These are phyloP conservation scores for Notiomystis cincta DNA, from an alignment of 2,113 vertebrate genomes.

Conservation along the genomic window DNA sequence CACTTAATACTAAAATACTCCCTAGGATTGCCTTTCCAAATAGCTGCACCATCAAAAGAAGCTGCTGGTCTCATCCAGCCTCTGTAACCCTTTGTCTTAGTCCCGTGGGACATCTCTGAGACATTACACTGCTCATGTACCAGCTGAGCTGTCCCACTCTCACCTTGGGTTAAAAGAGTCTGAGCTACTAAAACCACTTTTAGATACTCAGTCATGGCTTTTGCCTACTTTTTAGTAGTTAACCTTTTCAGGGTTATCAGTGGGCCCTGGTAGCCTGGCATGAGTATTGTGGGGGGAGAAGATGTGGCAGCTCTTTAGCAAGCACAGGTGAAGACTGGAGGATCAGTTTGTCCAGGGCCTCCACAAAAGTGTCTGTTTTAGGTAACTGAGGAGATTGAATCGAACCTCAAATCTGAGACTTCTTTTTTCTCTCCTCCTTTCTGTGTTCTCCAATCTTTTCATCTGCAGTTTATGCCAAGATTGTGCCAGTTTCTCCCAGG, in stretches of 20 bases:
- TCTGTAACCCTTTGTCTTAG: not conserved
- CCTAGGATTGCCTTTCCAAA: not conserved
- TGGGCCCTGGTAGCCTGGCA: not conserved
- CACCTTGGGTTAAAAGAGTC: not conserved
- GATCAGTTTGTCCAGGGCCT: not conserved
- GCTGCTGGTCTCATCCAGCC: not conserved
- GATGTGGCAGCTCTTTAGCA: not conserved
- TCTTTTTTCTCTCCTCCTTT: not conserved
- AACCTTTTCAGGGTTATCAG: not conserved
- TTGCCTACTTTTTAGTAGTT: not conserved
- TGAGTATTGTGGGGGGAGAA: accelerated
- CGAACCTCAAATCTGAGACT: not conserved
- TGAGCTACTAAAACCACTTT: not conserved
- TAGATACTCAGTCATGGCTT: not conserved
- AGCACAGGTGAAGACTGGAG: not conserved
- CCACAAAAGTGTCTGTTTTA: not conserved
- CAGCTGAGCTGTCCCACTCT: not conserved
- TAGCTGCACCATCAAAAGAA: not conserved
- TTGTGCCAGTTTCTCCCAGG: not conserved
- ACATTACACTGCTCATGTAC: accelerated
- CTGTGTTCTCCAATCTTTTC: not conserved
- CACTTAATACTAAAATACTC: not conserved
- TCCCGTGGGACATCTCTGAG: not conserved
- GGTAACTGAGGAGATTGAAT: not conserved
- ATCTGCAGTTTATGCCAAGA: not conserved